phyloP scores from a whole-genome alignment of 2,888 invertebrate species.

The Caenorhabditis sp. region DNA sequence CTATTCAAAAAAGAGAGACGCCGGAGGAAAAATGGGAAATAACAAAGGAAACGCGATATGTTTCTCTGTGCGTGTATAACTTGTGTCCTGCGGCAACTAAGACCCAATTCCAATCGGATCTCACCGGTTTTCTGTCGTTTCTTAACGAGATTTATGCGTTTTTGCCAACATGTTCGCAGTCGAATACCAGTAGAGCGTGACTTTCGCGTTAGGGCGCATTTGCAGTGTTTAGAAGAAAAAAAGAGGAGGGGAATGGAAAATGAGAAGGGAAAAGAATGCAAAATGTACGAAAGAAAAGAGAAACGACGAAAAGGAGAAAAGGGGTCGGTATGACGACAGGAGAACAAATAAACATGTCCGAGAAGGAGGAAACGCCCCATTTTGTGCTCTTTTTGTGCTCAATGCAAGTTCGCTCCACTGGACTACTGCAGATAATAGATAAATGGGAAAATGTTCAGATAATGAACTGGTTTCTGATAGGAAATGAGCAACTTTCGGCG shows the following conservation, averaged over 20 bases:
- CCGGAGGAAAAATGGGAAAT: not conserved
- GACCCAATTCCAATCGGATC: not conserved
- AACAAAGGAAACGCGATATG: not conserved
- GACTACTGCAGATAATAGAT: not conserved
- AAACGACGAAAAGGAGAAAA: conserved; percentile 20
- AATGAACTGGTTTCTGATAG: not conserved
- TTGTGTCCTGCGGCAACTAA: not conserved
- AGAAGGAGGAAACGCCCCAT: conserved; percentile 30
- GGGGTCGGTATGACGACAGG: conserved; percentile 56
- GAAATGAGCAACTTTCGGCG: no score
- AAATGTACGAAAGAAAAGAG: conserved; percentile 42
- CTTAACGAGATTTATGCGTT: conserved; percentile 16
- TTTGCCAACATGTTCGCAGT: not conserved
- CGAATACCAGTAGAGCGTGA: not conserved
- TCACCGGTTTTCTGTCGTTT: not conserved
- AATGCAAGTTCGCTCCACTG: not conserved
- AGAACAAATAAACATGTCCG: conserved; percentile 61
- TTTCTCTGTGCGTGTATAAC: not conserved
- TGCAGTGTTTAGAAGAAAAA: not conserved
- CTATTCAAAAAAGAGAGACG: not conserved
- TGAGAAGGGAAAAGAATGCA: not conserved
- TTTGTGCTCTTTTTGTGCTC: conserved; percentile 40
- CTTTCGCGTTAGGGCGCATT: not conserved
- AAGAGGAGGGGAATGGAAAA: not conserved
- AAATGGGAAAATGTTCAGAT: not conserved